Base-by-base conservation (phyloP, 2,888 invertebrate genomes). In the Conops quadrifasciatus region DNA sequence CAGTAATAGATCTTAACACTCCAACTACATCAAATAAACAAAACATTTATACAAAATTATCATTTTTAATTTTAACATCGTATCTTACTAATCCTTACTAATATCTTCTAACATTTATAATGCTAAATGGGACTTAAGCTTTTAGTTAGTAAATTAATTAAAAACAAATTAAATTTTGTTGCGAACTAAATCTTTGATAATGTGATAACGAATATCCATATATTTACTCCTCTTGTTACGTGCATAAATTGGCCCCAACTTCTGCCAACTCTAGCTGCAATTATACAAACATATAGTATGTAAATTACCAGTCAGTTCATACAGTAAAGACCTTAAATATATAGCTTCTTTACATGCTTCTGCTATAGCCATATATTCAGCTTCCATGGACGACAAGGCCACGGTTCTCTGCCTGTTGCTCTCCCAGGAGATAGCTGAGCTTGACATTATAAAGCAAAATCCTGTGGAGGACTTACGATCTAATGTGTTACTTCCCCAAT, bases 381-480 rank as follows among this genome's bases (percentile, higher is more conserved):
- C 74, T n/a, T 76, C 74, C 19, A 71, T 75, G 36, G 73, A 75
- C 65, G 74, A 75, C 11, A 76, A 71, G 1, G 72, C 73, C 62
- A 75, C 71, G 7, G 65, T 60, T 19, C 60, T 68, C 53, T 75
- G 74, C 24, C 74, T 76, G 63, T 72, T 71, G 1, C 65, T 66
- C n/a, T 74, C 71, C 72, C 74, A 74, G 2, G 74, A 56, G 11
- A 74, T 24, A 13, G 71, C 73, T 28, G 70, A 56, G 51, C 71
- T 70, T 16, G 60, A 68, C 3, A 71, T 45, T 53, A 71, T 30
- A 68, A 75, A 75, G 24, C 59, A 70, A 28, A 26, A 75, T 0
- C 71, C 75, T 58, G 67, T 75, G 26, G 62, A 75, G 13, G 73
- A 72, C 36, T 67, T 74, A 16, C 73, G 63, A 49, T 75, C 72